Base-by-base conservation (phyloP, 2,888 invertebrate species). In the Phengaris arion region DNA sequence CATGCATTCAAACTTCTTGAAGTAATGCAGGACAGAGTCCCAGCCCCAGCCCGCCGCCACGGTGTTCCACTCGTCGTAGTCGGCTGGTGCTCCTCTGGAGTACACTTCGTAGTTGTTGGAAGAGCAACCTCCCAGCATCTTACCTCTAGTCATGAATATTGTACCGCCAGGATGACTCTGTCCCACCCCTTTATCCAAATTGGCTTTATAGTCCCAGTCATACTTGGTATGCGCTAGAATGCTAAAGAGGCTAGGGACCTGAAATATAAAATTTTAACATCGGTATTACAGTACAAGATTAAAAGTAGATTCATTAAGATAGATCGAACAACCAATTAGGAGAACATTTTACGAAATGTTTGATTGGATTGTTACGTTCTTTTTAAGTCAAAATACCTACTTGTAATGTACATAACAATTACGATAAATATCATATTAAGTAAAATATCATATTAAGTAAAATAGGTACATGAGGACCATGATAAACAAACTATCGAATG, bases 71-170 rank as follows among this genome's bases (percentile, higher is more conserved):
- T 82, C 82, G 10, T 85, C 81, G 73, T 83, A 86, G 74, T 86
- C 85, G 74, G 80, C 81, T 48, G 83, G 83, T 5, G 80, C 81
- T n/a, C 85, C 85, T 73, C 85, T 79, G 6, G 82, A 75, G 69
- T 86, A 85, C 12, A 85, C 76, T 75, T 84, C 82, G 46, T 82
- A 84, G 78, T 86, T 86, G 52, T 78, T 81, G 2, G 84, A 82
- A 0, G 85, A 85, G 0, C 81, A 82, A 2, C 85, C 85, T 22
- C 85, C 85, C 5, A 86, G 80, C 81, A 83, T 82, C 78, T 84
- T 85, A 0, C 85, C 85, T 46, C 83, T 79, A 2, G 82, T 80
- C 80, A 84, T 76, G 59, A 78, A 82, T 45, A 83, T 57, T 6
- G 77, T 77, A 35, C 85, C 79, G 0, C 79, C 79, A 6, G 78